A percentile compares a stretch with the other conserved stretches of the same genome.
Conservation (phyloP, 2,797 vertebrate genomes). For the Choloepus didactylus region DNA sequence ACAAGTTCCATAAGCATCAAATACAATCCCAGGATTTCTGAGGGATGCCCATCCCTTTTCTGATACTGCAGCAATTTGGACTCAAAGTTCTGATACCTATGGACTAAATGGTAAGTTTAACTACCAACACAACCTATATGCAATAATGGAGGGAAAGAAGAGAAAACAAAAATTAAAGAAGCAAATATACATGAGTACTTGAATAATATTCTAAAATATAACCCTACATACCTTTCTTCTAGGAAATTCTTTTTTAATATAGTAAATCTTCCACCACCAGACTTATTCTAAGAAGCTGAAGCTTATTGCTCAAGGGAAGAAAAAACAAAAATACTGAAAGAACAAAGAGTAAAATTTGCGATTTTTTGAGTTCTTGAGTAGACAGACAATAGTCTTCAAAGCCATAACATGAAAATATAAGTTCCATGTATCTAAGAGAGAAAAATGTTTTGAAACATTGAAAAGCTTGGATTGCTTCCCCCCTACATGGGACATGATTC, state of each 20-base stretch:
- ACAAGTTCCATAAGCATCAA: neutral
- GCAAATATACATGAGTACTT: neutral
- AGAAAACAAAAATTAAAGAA: neutral
- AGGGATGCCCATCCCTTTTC: neutral
- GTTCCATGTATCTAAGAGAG: neutral
- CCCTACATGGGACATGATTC: too few relatives aligned
- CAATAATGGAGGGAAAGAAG: neutral
- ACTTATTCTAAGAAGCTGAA: neutral
- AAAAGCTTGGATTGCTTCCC: conserved; percentile 8
- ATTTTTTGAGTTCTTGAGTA: conserved; percentile 24
- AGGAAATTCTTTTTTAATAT: conserved; percentile 32
- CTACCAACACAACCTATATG: neutral
- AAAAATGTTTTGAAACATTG: conserved; percentile 50
- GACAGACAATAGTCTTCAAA: neutral
- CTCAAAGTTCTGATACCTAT: neutral
- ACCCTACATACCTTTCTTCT: neutral
- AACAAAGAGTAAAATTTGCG: neutral
- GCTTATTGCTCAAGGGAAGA: neutral
- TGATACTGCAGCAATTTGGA: neutral
- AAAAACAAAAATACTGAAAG: conserved; percentile 25
- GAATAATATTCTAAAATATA: neutral
- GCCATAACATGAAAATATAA: neutral
- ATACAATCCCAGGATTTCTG: neutral
- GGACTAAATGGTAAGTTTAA: neutral
- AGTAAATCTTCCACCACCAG: neutral